Evolutionary conservation across 2,113 vertebrate genomes (phyloP).

Genomic region (Toxotes chatareus): DNA sequence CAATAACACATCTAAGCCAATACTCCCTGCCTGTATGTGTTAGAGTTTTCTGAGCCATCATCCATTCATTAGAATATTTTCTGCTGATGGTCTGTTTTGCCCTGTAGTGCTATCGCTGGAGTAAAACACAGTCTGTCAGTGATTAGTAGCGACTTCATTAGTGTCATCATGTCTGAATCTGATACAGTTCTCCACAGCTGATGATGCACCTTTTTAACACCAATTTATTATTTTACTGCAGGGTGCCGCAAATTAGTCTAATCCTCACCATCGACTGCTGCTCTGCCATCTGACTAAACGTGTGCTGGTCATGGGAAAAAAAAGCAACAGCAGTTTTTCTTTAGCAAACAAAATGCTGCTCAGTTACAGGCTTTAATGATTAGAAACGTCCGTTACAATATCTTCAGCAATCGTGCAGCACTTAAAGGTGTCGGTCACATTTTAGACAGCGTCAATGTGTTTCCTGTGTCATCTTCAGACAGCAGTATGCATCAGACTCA

Average conservation of each 20-base stretch:
- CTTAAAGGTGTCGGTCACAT: neutral
- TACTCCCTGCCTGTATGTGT: neutral
- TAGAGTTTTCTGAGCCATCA: neutral
- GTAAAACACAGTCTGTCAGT: neutral
- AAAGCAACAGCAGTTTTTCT: neutral
- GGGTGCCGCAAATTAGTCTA: slow-evolving; percentile 1
- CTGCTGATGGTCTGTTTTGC: neutral
- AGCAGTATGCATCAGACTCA: neutral
- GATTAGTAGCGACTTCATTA: slow-evolving; percentile 25
- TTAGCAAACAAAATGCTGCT: neutral
- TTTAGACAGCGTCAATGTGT: neutral
- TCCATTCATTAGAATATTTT: slow-evolving; percentile 11
- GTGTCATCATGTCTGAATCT: slow-evolving; percentile 16
- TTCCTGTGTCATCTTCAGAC: slow-evolving; percentile 1
- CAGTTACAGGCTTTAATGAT: slow-evolving; percentile 3
- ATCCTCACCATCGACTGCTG: neutral
- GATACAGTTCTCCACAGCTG: neutral
- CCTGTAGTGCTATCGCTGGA: neutral
- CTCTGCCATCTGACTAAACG: neutral
- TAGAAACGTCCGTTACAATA: neutral
- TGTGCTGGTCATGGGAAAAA: neutral
- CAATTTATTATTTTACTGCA: slow-evolving; percentile 8
- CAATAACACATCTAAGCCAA: neutral
- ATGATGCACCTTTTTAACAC: neutral
- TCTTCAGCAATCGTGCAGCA: neutral